phyloP scores from a whole-genome alignment of 2,888 invertebrate genomes.

The Sinhomidia bicolor region DNA sequence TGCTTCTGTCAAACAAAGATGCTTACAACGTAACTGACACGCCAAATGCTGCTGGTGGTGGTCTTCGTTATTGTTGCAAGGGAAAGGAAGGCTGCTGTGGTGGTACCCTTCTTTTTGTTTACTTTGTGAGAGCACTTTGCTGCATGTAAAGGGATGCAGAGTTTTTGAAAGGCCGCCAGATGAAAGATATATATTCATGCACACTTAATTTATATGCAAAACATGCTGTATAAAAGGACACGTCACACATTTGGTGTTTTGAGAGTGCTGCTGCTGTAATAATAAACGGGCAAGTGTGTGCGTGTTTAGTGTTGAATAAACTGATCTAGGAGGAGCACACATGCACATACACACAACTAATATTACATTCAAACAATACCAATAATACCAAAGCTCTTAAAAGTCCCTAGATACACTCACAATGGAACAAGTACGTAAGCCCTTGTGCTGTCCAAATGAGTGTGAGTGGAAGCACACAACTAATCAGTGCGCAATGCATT shows the following conservation, averaged over 20 bases:
- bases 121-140: constrained; percentile 5
- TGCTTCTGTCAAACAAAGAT: not conserved
- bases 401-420: constrained; percentile 20
- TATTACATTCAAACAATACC: no score
- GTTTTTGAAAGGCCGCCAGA: constrained; percentile 19
- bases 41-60: not conserved
- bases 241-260: constrained; percentile 39
- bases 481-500: constrained; percentile 52
- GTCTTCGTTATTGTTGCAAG: not conserved
- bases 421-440: not conserved
- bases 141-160: not conserved
- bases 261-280: not conserved
- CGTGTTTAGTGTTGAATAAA: constrained; percentile 12
- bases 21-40: not conserved
- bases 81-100: constrained; percentile 8
- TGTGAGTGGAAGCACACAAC: not conserved
- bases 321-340: constrained; percentile 17
- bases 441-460: not conserved
- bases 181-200: constrained; percentile 19
- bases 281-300: not conserved
- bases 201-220: constrained; percentile 24
- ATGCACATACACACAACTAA: no score
- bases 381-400: constrained; percentile 21
- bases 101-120: not conserved
- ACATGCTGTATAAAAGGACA: constrained; percentile 13